Evolutionary conservation across 2,797 vertebrate species (phyloP), one percentile per base, ranked within the genome.

Genomic region (Aratinga solstitialis): DNA sequence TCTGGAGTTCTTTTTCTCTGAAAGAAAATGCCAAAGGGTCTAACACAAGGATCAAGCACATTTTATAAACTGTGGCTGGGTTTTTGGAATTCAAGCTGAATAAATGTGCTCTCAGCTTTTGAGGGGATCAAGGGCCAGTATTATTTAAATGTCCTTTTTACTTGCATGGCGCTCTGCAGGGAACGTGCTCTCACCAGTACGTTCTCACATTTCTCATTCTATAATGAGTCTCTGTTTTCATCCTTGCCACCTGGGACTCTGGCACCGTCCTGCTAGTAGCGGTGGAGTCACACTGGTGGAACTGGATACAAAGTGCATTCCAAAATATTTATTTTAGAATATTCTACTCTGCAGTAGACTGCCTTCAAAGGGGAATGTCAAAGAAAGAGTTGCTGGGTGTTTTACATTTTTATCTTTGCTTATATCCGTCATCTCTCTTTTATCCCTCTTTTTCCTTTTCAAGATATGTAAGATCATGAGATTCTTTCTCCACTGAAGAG

Each of bases 221-320:
- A 54, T 96, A 95, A 96, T 83, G 96, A 89, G 81, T 77, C 80
- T 96, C 86, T 95, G 95, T 94, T 92, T 95, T 74, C 90, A 96
- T 83, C 89, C 78, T 74, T 80, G 84, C 78, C 94, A 74, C 84
- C 75, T 85, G 93, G 80, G 91, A 94, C 83, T 15, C 36, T 93
- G 73, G 58, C 65, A 53, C 17, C 67, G 26, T 66, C 81, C 84
- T 85, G 9, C 80, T 68, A 65, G 84, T 80, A 88, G 54, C 68
- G 69, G 42, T 32, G 34, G 53, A 87, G 50, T 84, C 67, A 56
- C 61, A 63, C 42, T 62, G n/a, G 34, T 83, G 30, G 30, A 96
- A 72, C 63, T 91, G 93, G 81, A 85, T 90, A 48, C 12, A n/a
- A 86, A 87, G 45, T 83, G 50, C n/a, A 50, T 58, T 72, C 68